phyloP scores from a whole-genome alignment of 2,113 vertebrate genomes.

The Scatophagus argus region DNA sequence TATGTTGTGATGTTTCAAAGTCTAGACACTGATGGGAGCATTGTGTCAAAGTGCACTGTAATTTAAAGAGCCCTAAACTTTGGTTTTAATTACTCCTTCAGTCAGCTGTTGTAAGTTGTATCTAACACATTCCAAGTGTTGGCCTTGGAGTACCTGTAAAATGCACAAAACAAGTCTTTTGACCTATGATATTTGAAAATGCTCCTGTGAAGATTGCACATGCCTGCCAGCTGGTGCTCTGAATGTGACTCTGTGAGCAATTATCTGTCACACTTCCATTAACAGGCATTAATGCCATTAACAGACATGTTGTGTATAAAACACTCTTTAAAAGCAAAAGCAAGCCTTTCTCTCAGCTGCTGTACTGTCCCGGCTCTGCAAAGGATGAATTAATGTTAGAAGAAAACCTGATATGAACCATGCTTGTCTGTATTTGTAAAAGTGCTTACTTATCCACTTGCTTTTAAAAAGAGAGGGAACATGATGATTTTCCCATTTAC shows the following conservation, averaged over 20 bases:
- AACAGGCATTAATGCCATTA: constrained; percentile 28
- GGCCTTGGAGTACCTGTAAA: constrained; percentile 31
- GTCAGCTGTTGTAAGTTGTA: constrained; percentile 38
- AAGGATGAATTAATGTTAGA: constrained; percentile 32
- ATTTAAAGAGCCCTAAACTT: constrained; percentile 45
- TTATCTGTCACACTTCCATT: constrained; percentile 35
- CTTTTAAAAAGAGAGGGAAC: constrained; percentile 10
- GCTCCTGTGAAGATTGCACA: not conserved
- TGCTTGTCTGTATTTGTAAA: constrained; percentile 38
- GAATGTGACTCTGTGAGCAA: constrained; percentile 18
- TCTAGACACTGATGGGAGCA: constrained; percentile 10
- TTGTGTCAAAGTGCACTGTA: constrained; percentile 39
- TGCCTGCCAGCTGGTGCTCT: not conserved
- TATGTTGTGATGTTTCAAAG: constrained; percentile 16
- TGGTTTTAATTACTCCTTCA: constrained; percentile 41
- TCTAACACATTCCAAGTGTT: constrained; percentile 15
- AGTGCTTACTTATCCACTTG: constrained; percentile 25
- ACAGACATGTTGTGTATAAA: constrained; percentile 11
- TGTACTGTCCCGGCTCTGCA: constrained; percentile 12
- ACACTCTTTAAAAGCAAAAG: constrained; percentile 14
- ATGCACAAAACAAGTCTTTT: constrained; percentile 34
- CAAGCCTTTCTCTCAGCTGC: not conserved
- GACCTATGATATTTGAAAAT: constrained; percentile 52
- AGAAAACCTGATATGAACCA: constrained; percentile 38
- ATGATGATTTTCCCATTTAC: constrained; percentile 23